Base-by-base conservation (phyloP, 2,888 invertebrate species). In the Synanthedon vespiformis region DNA sequence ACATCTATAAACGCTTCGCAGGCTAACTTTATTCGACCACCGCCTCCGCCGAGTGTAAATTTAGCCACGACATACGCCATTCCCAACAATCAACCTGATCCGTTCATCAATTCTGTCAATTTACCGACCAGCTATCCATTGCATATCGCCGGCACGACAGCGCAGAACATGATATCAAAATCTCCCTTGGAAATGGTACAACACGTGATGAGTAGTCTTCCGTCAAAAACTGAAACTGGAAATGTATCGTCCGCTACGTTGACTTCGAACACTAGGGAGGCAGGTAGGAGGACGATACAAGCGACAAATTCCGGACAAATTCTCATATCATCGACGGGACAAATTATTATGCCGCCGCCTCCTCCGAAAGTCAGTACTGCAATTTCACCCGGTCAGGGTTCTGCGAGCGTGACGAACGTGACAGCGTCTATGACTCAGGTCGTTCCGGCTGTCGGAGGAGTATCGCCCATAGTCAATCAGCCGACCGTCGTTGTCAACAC, bases 401-500 rank as follows among this genome's bases (percentile, higher is more conserved):
- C 91, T 0, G 89, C 89, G n/a, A 88, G 90, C 72, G 86, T 90
- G 1, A 91, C 92, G 0, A 92, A 90, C 62, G 92, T 91, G 1
- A 91, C 90, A 1, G 90, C 90, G 0, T 89, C 92, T 1, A 89
- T 91, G 6, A 89, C 90, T 10, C 92, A 92, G 72, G 90, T 91
- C 0, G 89, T 91, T 44, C 90, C 92, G 1, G 89, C 91, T 0
- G 90, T 90, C 0, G 89, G 89, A 0, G 89, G 89, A 1, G 89
- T 90, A 1, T 92, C 91, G 60, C 90, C 92, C 4, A 90, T 93
- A 14, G 88, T 93, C 2, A 93, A 93, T 34, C 93, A 92, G 67
- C 93, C 93, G 34, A 92, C 94, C 0, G 93, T 95, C 0, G 89
- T 96, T 4, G 92, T 96, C 1, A 95, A 95, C 67, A 91, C 95